Percentiles rank a stretch among this genome's conserved stretches.
These are phyloP conservation scores for Eulimnadia texana DNA, from an alignment of 1,140 invertebrate genomes.

Conservation along the genomic window DNA sequence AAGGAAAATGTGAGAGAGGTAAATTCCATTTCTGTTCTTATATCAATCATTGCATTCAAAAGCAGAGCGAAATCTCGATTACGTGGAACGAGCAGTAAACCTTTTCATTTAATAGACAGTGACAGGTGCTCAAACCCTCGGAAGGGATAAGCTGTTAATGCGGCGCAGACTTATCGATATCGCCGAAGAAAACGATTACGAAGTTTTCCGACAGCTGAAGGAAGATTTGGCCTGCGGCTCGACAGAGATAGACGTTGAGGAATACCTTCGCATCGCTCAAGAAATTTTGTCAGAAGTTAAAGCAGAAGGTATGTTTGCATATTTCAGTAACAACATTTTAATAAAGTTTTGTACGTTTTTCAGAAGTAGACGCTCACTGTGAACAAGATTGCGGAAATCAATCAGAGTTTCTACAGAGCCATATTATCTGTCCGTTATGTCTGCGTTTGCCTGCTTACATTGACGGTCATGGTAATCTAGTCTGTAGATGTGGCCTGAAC, in stretches of 20 bases:
- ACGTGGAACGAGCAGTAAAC: too few species aligned
- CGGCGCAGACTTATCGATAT: not conserved
- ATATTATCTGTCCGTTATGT: conserved; percentile 1
- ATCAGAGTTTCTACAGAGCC: not conserved
- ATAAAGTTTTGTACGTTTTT: not conserved
- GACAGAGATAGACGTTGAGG: not conserved
- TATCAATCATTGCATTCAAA: too few species aligned
- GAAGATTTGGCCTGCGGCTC: not conserved
- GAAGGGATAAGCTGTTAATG: not conserved
- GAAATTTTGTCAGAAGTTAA: not conserved
- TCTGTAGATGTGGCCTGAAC: not conserved
- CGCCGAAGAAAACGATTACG: not conserved
- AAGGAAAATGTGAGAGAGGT: not conserved
- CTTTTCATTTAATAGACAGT: not conserved
- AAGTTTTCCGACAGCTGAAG: not conserved
- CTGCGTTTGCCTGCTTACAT: not conserved
- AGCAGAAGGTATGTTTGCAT: not conserved
- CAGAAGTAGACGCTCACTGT: too few species aligned
- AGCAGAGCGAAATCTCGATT: too few species aligned
- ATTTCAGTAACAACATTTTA: too few species aligned
- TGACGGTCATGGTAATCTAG: not conserved
- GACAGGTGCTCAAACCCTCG: not conserved
- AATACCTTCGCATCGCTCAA: not conserved
- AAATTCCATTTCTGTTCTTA: too few species aligned
- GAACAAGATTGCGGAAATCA: not conserved